Evolutionary conservation across 2,888 invertebrate species (phyloP).

Genomic region (Ennomos erosarius): DNA sequence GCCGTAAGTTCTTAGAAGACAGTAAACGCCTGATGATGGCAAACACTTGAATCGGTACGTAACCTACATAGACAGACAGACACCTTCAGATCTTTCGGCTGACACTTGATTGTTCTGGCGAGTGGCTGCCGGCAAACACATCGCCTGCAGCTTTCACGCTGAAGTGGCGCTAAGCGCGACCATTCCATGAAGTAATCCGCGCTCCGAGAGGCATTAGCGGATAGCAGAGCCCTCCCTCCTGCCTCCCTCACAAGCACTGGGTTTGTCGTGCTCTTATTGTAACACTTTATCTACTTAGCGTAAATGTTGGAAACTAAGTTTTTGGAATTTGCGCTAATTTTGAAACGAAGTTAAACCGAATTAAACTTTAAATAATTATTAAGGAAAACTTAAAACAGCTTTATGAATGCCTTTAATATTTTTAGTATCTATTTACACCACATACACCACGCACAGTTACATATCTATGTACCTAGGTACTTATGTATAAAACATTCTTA

Average conservation of each 20-base stretch:
- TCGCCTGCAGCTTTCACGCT: constrained; percentile 70
- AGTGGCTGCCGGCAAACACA: constrained; percentile 67
- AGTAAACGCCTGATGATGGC: constrained; percentile 7
- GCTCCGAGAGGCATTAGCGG: constrained; percentile 70
- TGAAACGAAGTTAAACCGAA: constrained; percentile 8
- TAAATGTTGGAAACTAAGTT: constrained; percentile 29
- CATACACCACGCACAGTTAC: too few species aligned
- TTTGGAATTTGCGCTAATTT: constrained; percentile 20
- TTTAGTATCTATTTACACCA: too few species aligned
- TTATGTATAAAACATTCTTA: too few species aligned
- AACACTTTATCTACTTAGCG: constrained; percentile 45
- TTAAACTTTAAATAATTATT: background rate
- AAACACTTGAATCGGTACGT: constrained; percentile 14
- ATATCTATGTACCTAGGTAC: too few species aligned
- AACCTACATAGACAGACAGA: constrained; percentile 31
- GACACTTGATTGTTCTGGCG: constrained; percentile 61
- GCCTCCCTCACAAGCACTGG: constrained; percentile 37
- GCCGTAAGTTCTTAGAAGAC: constrained; percentile 10
- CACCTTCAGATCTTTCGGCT: constrained; percentile 48
- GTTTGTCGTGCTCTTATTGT: constrained; percentile 61
- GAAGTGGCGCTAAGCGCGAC: constrained; percentile 71
- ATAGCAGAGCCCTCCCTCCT: constrained; percentile 51
- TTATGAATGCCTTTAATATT: too few species aligned
- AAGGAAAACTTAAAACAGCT: background rate
- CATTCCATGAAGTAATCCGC: constrained; percentile 76